phyloP scores from a whole-genome alignment of 2,113 vertebrate genomes.

The Malurus melanocephalus region DNA sequence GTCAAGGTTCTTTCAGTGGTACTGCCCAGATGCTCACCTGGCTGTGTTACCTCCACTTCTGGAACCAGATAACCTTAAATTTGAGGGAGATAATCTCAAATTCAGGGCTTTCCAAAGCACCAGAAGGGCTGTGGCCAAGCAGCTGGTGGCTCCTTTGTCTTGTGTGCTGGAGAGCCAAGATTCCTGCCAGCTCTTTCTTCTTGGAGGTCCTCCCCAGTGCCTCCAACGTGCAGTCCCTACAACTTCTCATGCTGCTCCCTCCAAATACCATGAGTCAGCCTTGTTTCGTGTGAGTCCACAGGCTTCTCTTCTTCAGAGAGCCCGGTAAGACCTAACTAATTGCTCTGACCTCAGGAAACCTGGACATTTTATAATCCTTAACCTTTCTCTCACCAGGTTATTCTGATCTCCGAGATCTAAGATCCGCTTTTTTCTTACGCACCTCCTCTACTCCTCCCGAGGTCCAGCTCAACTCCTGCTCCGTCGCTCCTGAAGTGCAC shows the following conservation, averaged over 20 bases:
- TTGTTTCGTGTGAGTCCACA: fast-evolving
- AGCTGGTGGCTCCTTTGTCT: background rate
- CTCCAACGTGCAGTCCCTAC: background rate
- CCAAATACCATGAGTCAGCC: fast-evolving
- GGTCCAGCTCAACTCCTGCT: conserved; percentile 27
- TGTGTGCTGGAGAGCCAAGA: background rate
- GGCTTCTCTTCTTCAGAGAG: background rate
- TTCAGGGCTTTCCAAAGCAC: background rate
- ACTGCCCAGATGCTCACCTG: background rate
- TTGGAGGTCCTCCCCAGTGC: too few relatives aligned
- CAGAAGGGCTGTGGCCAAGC: background rate
- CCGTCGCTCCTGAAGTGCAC: conserved; percentile 12
- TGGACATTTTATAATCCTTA: background rate
- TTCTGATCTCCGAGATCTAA: background rate
- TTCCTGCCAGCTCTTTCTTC: background rate
- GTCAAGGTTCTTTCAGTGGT: background rate
- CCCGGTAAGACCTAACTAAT: background rate
- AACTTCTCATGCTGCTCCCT: background rate
- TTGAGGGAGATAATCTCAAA: background rate
- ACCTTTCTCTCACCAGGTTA: background rate
- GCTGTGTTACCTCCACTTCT: background rate
- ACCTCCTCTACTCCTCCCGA: background rate
- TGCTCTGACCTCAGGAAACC: background rate
- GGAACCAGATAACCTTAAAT: background rate
- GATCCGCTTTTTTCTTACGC: background rate